Conservation (phyloP, 2,113 vertebrate species). For the Nothobranchius kuhntae region DNA sequence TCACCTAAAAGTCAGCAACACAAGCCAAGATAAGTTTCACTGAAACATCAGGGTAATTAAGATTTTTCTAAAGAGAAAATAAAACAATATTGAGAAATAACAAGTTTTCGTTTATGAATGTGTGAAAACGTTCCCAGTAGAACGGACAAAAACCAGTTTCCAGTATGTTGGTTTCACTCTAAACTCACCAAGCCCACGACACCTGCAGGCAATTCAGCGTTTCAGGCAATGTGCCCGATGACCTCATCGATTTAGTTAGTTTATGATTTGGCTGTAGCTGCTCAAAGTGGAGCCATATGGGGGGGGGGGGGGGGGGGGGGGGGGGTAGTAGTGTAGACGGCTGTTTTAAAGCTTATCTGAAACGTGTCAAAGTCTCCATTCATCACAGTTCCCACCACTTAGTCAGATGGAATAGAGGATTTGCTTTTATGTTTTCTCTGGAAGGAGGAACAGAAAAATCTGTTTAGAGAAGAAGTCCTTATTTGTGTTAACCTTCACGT, state of each 20-base stretch:
- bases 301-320: not conserved
- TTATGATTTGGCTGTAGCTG: slow-evolving; percentile 7
- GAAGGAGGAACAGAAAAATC: not conserved
- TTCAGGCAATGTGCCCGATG: slow-evolving; percentile 18
- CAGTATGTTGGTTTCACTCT: slow-evolving; percentile 1
- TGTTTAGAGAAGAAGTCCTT: not conserved
- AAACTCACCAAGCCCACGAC: slow-evolving; percentile 11
- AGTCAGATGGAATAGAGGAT: slow-evolving; percentile 4
- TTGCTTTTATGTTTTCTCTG: not conserved
- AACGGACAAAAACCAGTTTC: not conserved
- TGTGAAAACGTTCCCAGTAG: not conserved
- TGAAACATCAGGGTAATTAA: no score
- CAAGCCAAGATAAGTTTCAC: no score
- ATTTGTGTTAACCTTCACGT: not conserved
- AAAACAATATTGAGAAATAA: no score
- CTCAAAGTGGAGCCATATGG: not conserved
- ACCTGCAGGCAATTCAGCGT: slow-evolving; percentile 31
- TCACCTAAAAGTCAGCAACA: no score
- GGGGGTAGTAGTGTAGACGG: slow-evolving; percentile 1
- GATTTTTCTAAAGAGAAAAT: no score
- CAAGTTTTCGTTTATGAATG: no score
- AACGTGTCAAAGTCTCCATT: slow-evolving; percentile 3
- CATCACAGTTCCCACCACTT: not conserved
- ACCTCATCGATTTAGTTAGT: slow-evolving; percentile 22
- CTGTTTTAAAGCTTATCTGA: not conserved